Conservation (phyloP, 2,113 vertebrate species). For the human (Homo sapiens) region GRCh38 chr16:5753001-5753500, state of each 20-base stretch:
- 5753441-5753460: not conserved
- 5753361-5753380: slow-evolving; percentile 44
- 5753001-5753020: too few species aligned
- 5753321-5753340: slow-evolving; percentile 29
- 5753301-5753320: slow-evolving; percentile 50
- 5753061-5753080: too few species aligned
- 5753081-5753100: too few species aligned
- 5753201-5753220: not conserved
- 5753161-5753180: slow-evolving; percentile 20
- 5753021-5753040: too few species aligned
- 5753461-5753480: not conserved
- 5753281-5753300: slow-evolving; percentile 61
- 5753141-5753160: too few species aligned
- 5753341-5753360: not conserved
- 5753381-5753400: not conserved
- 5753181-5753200: accelerated
- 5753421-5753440: not conserved
- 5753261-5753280: slow-evolving; percentile 62
- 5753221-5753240: slow-evolving; percentile 49
- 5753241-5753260: slow-evolving; percentile 50
- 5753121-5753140: too few species aligned
- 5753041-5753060: too few species aligned
- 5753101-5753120: too few species aligned
- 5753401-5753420: not conserved
- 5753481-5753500: accelerated